Evolutionary conservation across 2,888 invertebrate species (phyloP), one percentile per base, ranked within the genome.

Genomic region (Drosophila leonis): DNA sequence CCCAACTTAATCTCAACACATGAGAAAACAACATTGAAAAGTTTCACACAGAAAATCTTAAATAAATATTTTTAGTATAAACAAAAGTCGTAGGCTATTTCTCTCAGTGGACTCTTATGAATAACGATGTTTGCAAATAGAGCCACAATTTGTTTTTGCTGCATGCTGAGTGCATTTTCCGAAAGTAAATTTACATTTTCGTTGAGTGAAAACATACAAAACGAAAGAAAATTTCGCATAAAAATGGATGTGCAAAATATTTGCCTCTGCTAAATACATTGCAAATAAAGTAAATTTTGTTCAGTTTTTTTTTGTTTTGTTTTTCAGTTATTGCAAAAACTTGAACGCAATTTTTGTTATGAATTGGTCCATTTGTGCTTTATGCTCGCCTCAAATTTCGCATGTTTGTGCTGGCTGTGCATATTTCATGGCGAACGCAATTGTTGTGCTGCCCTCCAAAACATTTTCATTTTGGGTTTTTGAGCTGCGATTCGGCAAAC

Each of bases 391-490:
- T 41, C 37, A 29, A 72, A 59, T 48, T 42, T 41, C 18, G 33
- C 51, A 56, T 66, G 60, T 65, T 64, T 42, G 7, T 27, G 57
- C 55, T 59, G 46, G 29, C 55, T 77, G 8, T 41, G 80, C 80
- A 80, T 77, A 75, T 79, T 76, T 74, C 57, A 64, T 49, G 24
- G 44, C 51, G 52, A 41, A 44, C 29, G 20, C 42, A 55, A 74
- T 54, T 59, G 72, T 35, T 44, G 41, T 10, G 20, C 20, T 5
- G 42, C 10, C 42, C 42, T 7, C 13, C 7, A 20, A 27, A 35
- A 37, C n/a, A 39, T 56, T 56, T 20, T 42, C 51, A 77, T 3
- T 80, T 80, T 84, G 81, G 67, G 66, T 72, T 65, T 83, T 72
- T 61, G 65, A 71, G 73, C 69, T 69, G 65, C 75, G 71, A 48